Evolutionary conservation across 1,140 invertebrate genomes (phyloP), one percentile per base, ranked within the genome.

Genomic region (Plutomurus gul): DNA sequence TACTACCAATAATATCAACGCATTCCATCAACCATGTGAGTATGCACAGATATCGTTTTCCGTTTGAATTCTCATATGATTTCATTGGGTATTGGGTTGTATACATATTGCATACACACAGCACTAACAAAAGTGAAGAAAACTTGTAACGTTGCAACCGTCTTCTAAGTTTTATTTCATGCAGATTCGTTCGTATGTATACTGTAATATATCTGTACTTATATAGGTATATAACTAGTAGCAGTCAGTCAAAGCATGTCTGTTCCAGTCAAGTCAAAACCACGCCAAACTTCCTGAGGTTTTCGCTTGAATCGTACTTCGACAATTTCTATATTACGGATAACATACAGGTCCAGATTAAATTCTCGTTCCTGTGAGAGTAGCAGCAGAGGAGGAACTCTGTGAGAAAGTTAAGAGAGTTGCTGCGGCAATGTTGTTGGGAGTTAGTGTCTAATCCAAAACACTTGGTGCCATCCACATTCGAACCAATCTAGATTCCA

Each of bases 401-500:
- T 22, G 16, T 39, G 47, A 39, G 75, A 76, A 49, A 60, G 33
- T 37, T 25, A 77, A 39, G 40, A 70, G 39, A 37, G n/a, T n/a
- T n/a, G n/a, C n/a, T n/a, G n/a, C 30, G 37, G 60, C 37, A 46
- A 77, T 37, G 27, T 70, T n/a, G n/a, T n/a, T n/a, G 37, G 36
- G n/a, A 70, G 22, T 40, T 13, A 27, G 47, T 71, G 40, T 71
- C 60, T 77, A 77, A 77, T 77, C 76, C 49, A 78, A 78, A 78
- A 71, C 76, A 78, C 43, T 78, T 73, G 51, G 76, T 78, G 65
- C 46, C 76, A 78, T 78, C 70, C 51, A 71, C 43, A 40, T 77
- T 73, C 40, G 56, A 78, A 51, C 70, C 37, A 78, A 78, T 78
- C 76, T 72, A 70, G 70, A 78, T 78, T 65, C 76, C 43, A 72